Evolutionary conservation across 2,113 vertebrate genomes (phyloP).

Genomic region (Planiliza haematocheilus): DNA sequence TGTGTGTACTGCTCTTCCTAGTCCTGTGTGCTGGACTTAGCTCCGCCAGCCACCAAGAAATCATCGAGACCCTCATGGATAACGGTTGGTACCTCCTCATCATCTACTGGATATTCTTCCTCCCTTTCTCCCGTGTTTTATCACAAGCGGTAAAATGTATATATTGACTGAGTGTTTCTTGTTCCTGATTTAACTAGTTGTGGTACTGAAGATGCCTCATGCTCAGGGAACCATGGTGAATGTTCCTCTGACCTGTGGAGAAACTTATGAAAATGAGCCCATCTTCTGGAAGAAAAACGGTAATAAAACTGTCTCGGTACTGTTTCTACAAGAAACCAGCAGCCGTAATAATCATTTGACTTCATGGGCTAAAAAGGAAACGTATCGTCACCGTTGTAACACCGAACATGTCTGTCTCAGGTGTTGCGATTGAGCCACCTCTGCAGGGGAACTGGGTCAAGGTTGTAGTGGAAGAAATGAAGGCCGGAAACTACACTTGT

Average conservation of each 20-base stretch:
- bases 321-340: neutral
- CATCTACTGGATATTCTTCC: neutral
- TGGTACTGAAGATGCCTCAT: constrained; percentile 63
- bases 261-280: constrained; percentile 40
- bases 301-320: constrained; percentile 5
- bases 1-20: constrained; percentile 56
- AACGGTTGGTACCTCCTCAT: constrained; percentile 71
- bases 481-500: constrained; percentile 82
- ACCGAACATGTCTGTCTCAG: constrained; percentile 41
- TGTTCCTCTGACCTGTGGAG: constrained; percentile 76
- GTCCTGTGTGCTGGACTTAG: constrained; percentile 47
- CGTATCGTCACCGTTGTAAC: neutral
- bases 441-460: constrained; percentile 68
- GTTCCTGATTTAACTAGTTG: constrained; percentile 53
- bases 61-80: constrained; percentile 58
- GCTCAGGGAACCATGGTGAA: neutral
- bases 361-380: too few species aligned
- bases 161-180: neutral
- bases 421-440: constrained; percentile 14
- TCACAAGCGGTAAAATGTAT: neutral
- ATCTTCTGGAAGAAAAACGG: constrained; percentile 80
- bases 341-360: too few species aligned
- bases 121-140: neutral
- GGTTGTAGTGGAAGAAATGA: constrained; percentile 66
- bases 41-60: neutral